These are phyloP conservation scores for Anabas testudineus DNA, from an alignment of 2,797 vertebrate species.

Conservation along the genomic window DNA sequence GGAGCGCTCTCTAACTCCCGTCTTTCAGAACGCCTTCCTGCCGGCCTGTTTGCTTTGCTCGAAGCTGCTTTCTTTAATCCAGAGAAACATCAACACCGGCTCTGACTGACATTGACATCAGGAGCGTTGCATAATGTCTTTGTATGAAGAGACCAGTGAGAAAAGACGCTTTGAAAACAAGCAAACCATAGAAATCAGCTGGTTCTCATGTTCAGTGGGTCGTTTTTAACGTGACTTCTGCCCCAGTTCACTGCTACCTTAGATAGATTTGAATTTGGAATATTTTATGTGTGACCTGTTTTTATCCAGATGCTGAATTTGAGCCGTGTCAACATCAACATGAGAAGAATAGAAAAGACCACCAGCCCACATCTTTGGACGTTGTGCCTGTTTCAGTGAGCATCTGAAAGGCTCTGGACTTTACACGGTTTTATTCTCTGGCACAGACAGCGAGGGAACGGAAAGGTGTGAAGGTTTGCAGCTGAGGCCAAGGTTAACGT, in stretches of 20 bases:
- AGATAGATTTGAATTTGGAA: no score
- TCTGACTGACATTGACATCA: no score
- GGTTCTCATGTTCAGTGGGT: no score
- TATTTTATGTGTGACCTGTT: neutral
- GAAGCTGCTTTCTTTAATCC: constrained; percentile 29
- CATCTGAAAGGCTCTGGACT: constrained; percentile 41
- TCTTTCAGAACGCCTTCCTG: constrained; percentile 33
- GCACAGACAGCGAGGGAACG: constrained; percentile 12
- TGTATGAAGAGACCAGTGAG: constrained; percentile 32
- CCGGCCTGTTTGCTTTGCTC: constrained; percentile 41
- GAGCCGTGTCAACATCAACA: constrained; percentile 38
- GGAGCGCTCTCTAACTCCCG: constrained; percentile 42
- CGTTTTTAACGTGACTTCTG: no score
- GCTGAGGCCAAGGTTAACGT: constrained; percentile 8
- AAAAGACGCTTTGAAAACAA: no score
- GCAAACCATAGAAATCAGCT: no score
- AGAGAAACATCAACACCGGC: constrained; percentile 27
- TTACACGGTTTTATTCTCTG: constrained; percentile 26
- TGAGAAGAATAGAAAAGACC: constrained; percentile 37
- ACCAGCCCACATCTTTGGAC: constrained; percentile 45
- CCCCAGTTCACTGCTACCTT: no score
- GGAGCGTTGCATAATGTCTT: constrained; percentile 26
- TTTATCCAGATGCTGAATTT: neutral
- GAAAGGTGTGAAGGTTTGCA: constrained; percentile 2
- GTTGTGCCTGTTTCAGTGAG: constrained; percentile 44